phyloP scores from a whole-genome alignment of 2,797 vertebrate genomes.

The Fratercula arctica region DNA sequence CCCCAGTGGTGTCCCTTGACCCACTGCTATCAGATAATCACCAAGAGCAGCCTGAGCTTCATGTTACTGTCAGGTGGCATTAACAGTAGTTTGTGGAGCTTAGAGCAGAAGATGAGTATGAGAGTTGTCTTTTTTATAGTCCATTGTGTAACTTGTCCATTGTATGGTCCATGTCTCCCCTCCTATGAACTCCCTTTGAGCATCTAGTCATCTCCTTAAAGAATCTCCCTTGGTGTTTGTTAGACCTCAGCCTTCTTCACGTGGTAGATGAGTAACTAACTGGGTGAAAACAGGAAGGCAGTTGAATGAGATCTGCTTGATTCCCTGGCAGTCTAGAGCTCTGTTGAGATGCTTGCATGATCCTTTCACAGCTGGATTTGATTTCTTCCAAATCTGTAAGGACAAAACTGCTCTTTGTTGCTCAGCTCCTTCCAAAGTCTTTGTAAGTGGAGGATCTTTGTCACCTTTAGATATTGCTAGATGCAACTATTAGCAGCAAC shows the following conservation, averaged over 20 bases:
- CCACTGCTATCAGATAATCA: neutral
- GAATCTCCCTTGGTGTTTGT: neutral
- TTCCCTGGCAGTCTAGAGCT: neutral
- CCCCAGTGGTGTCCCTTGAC: neutral
- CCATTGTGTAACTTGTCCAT: neutral
- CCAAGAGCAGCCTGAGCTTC: neutral
- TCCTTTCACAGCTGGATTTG: neutral
- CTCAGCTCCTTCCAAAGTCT: neutral
- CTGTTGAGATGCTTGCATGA: neutral
- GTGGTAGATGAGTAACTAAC: neutral
- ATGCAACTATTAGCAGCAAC: neutral
- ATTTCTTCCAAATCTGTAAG: neutral
- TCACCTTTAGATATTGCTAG: neutral
- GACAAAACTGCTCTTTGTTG: neutral
- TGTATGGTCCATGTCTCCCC: neutral
- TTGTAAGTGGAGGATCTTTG: neutral
- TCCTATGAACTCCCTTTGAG: neutral
- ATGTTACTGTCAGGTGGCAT: too few relatives aligned
- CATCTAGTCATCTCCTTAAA: neutral
- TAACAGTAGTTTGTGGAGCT: neutral
- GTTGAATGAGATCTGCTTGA: neutral
- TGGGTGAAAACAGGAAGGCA: neutral
- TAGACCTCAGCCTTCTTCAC: neutral
- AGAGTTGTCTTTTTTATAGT: neutral
- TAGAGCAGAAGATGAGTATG: neutral